phyloP scores from a whole-genome alignment of 2,797 vertebrate genomes.

The Triplophysa yarkandensis region DNA sequence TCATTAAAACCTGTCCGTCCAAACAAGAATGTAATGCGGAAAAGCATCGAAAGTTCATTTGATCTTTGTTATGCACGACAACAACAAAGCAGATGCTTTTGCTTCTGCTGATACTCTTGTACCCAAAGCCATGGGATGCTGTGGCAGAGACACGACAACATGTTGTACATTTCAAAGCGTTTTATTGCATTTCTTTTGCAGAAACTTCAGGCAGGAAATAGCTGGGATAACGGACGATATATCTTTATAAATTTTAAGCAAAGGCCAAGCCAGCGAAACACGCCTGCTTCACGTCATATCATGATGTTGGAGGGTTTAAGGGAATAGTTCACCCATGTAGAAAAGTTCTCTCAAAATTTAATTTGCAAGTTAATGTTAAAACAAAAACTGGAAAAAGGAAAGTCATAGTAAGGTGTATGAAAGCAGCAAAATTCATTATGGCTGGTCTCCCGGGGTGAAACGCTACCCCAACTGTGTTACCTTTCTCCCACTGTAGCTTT shows the following conservation, averaged over 20 bases:
- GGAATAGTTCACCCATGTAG: neutral
- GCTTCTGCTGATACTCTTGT: neutral
- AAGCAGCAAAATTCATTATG: neutral
- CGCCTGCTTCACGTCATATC: neutral
- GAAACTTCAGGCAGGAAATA: neutral
- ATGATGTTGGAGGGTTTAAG: neutral
- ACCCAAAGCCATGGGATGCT: neutral
- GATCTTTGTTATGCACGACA: neutral
- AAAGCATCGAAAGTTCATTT: neutral
- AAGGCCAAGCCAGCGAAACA: neutral
- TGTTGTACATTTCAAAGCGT: neutral
- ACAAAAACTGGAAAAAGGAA: too few relatives aligned
- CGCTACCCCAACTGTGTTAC: neutral
- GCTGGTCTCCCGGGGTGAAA: neutral
- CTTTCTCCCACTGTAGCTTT: neutral
- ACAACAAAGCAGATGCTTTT: neutral
- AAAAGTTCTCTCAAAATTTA: too few relatives aligned
- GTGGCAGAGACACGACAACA: neutral
- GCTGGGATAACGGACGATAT: neutral
- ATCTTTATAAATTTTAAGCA: neutral
- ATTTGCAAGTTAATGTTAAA: too few relatives aligned
- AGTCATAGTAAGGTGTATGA: too few relatives aligned
- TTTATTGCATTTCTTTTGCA: neutral
- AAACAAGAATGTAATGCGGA: neutral
- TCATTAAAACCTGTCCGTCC: conserved; percentile 6